Base-by-base conservation (phyloP, 2,113 vertebrate genomes). In the Scopus umbretta region DNA sequence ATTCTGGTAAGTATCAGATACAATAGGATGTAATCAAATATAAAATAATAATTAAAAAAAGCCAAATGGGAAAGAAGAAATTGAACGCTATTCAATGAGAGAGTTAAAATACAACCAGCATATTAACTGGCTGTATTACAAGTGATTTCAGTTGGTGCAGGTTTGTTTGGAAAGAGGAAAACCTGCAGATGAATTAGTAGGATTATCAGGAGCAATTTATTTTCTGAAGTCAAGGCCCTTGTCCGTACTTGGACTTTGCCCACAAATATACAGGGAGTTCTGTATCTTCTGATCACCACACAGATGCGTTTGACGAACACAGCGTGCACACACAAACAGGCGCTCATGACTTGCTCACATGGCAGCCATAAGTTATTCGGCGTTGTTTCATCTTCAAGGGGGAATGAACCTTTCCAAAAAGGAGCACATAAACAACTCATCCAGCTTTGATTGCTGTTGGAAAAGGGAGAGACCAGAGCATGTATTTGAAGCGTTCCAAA, bases 1-100 rank as follows among this genome's bases (percentile, higher is more conserved):
- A 95, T 96, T 96, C 84, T 94, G 93, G 45, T 80, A 85, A 93
- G 58, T 47, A 94, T 93, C 92, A 92, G 94, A 92, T 90, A 47
- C 42, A 97, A 86, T 74, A 81, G 36, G 72, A 87, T 47, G 72
- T 65, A 95, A 92, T 85, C 58, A 93, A 92, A 94, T 78, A 76
- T 45, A 79, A 93, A 95, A 92, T 72, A 96, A 84, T 45, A 80
- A 75, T 27, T 36, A 52, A 38, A 22, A 27, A 65, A 75, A 81
- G 42, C 52, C 55, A 96, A 96, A 82, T 13, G 45, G 79, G 86
- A 94, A 92, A 52, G 61, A 91, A 91, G 21, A 73, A 90, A 76
- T 25, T 2, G 42, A 92, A 16, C 19, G 32, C 40, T 55, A 19
- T 50, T 71, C 50, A 13, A 13, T 1, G 18, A 70, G 61, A 40